A percentile compares a stretch with the other conserved stretches of the same genome.
phyloP scores from a whole-genome alignment of 2,113 vertebrate genomes.

The Rafetus swinhoei region DNA sequence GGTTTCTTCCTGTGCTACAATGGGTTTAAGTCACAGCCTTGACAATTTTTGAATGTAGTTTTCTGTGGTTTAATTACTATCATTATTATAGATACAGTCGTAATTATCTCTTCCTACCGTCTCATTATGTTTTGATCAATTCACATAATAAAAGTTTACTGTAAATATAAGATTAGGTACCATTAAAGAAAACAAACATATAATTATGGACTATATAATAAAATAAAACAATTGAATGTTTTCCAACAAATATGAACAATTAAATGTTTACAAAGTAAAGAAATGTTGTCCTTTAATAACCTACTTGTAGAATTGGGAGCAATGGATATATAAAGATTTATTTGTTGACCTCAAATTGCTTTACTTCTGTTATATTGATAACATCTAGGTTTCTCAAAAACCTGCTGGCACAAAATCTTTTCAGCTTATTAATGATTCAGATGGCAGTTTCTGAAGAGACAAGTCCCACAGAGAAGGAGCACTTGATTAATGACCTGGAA shows the following conservation, averaged over 20 bases:
- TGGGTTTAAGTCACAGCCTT: slow-evolving; percentile 68
- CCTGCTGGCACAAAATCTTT: slow-evolving; percentile 82
- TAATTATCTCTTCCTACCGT: slow-evolving; percentile 83
- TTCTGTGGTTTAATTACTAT: slow-evolving; percentile 82
- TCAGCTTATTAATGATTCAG: slow-evolving; percentile 89
- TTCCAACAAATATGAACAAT: slow-evolving; percentile 68
- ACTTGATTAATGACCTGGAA: slow-evolving; percentile 97
- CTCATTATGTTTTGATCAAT: slow-evolving; percentile 85
- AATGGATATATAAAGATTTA: slow-evolving; percentile 69
- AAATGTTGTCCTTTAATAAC: slow-evolving; percentile 68
- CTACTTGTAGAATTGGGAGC: slow-evolving; percentile 54
- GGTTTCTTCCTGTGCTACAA: slow-evolving; percentile 60
- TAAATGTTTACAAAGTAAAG: slow-evolving; percentile 72
- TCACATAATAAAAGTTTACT: slow-evolving; percentile 83
- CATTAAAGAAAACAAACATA: slow-evolving; percentile 78
- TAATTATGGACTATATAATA: slow-evolving; percentile 83
- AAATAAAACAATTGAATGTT: slow-evolving; percentile 74
- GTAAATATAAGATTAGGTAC: slow-evolving; percentile 84
- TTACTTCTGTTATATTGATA: slow-evolving; percentile 82
- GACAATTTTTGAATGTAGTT: slow-evolving; percentile 71
- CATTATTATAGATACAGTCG: slow-evolving; percentile 80
- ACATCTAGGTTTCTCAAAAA: slow-evolving; percentile 82
- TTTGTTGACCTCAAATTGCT: slow-evolving; percentile 83
- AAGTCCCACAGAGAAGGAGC: slow-evolving; percentile 87
- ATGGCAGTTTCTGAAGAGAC: slow-evolving; percentile 88